Evolutionary conservation across 2,888 invertebrate genomes (phyloP).

Genomic region (Leucozona laternaria): DNA sequence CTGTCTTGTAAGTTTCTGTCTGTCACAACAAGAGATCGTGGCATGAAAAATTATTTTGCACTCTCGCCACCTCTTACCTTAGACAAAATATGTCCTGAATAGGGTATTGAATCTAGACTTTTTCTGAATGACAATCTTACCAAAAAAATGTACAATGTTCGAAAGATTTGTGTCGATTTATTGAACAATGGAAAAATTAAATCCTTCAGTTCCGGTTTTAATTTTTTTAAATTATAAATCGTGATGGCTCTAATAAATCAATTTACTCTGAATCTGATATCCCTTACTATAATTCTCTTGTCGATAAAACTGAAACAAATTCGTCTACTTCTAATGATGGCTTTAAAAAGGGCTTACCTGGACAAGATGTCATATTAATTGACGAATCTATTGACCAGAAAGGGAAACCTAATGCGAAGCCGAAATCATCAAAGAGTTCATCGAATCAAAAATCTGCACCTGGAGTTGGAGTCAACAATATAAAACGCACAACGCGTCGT

Average conservation of each 20-base stretch:
- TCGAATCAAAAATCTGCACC: too few relatives aligned
- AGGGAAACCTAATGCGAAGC: too few relatives aligned
- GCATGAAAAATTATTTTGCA: not conserved
- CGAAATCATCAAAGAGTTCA: too few relatives aligned
- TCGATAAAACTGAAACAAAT: not conserved
- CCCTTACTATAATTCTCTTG: not conserved
- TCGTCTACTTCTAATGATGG: not conserved
- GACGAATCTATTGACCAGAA: too few relatives aligned
- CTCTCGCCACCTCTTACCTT: not conserved
- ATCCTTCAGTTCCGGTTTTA: not conserved
- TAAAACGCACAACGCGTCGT: too few relatives aligned
- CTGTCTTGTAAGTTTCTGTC: not conserved
- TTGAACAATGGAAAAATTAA: not conserved
- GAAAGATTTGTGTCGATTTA: not conserved
- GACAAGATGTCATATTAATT: too few relatives aligned
- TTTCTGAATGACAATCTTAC: not conserved
- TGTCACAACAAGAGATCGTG: not conserved
- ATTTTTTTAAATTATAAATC: not conserved
- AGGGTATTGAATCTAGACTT: not conserved
- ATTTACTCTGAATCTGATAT: not conserved
- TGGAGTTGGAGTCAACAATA: too few relatives aligned
- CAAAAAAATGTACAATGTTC: slow-evolving; percentile 1
- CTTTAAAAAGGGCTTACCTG: too few relatives aligned
- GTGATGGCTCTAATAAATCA: not conserved
- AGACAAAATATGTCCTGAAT: not conserved